phyloP scores from a whole-genome alignment of 2,797 vertebrate species.

The Parotocinclus haroldoi region DNA sequence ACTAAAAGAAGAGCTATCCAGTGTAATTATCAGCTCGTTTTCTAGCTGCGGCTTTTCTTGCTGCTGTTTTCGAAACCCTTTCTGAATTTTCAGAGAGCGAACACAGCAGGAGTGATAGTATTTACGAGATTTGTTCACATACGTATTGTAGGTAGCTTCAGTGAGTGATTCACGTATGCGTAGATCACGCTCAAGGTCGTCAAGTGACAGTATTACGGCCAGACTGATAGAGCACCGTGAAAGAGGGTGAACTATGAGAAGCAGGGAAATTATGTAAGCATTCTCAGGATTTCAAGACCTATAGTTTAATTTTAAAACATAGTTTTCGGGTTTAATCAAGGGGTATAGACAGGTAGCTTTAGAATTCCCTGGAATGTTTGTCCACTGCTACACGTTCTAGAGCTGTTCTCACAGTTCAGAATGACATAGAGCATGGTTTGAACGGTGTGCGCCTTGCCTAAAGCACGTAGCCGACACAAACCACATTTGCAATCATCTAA shows the following conservation, averaged over 20 bases:
- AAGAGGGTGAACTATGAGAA: conserved; percentile 11
- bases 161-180: conserved; percentile 32
- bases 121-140: background rate
- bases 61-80: conserved; percentile 9
- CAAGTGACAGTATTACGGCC: conserved; percentile 32
- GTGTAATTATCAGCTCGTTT: conserved; percentile 21
- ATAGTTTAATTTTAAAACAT: conserved; percentile 8
- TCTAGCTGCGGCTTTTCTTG: conserved; percentile 21
- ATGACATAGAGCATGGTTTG: conserved; percentile 29
- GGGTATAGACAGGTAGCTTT: conserved; percentile 3
- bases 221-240: no score
- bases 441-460: conserved; percentile 24
- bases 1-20: conserved; percentile 13
- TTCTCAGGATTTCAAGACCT: background rate
- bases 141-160: conserved; percentile 19
- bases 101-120: no score
- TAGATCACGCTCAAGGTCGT: conserved; percentile 48
- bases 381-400: conserved; percentile 8
- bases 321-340: conserved; percentile 2
- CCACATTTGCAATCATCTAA: conserved; percentile 30
- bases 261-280: background rate
- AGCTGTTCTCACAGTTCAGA: conserved; percentile 23
- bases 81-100: background rate
- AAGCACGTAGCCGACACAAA: conserved; percentile 32
- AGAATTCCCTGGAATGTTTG: conserved; percentile 11